Percentiles rank a stretch among this genome's conserved stretches.
These are phyloP conservation scores for Scaptomyza polygonia DNA, from an alignment of 2,888 invertebrate species.

Conservation along the genomic window DNA sequence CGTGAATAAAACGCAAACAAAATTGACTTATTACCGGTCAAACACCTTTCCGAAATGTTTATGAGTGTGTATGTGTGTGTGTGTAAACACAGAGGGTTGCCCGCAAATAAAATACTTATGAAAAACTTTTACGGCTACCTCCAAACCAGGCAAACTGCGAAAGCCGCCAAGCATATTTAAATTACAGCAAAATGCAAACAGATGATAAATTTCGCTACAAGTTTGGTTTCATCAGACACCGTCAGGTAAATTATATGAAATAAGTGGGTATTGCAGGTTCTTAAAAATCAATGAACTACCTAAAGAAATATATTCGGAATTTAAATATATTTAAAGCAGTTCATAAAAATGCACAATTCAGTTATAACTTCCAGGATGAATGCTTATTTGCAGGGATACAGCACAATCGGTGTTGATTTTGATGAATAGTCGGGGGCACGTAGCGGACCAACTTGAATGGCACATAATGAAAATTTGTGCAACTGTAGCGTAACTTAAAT, in stretches of 20 bases:
- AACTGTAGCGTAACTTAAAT: constrained; percentile 71
- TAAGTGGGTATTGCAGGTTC: constrained; percentile 11
- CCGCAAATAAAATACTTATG: constrained; percentile 77
- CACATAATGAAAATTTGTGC: constrained; percentile 65
- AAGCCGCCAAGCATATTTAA: constrained; percentile 67
- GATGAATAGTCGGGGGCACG: constrained; percentile 35
- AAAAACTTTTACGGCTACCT: constrained; percentile 64
- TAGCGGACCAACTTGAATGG: constrained; percentile 25
- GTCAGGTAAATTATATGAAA: constrained; percentile 21
- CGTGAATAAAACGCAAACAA: constrained; percentile 78
- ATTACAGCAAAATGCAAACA: constrained; percentile 65
- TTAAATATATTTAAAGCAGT: neutral
- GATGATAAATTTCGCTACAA: constrained; percentile 68
- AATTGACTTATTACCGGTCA: constrained; percentile 81
- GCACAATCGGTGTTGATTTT: constrained; percentile 9
- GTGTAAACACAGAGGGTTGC: constrained; percentile 38
- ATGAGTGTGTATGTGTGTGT: neutral
- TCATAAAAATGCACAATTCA: neutral
- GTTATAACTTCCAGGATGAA: neutral
- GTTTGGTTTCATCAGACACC: constrained; percentile 16
- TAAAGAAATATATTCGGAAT: neutral
- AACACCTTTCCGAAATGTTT: constrained; percentile 72
- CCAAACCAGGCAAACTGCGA: constrained; percentile 27
- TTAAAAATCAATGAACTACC: neutral
- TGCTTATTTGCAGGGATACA: neutral